A percentile compares a stretch with the other conserved stretches of the same genome.
These are phyloP conservation scores for Merluccius polli DNA, from an alignment of 2,797 vertebrate species.

Conservation along the genomic window DNA sequence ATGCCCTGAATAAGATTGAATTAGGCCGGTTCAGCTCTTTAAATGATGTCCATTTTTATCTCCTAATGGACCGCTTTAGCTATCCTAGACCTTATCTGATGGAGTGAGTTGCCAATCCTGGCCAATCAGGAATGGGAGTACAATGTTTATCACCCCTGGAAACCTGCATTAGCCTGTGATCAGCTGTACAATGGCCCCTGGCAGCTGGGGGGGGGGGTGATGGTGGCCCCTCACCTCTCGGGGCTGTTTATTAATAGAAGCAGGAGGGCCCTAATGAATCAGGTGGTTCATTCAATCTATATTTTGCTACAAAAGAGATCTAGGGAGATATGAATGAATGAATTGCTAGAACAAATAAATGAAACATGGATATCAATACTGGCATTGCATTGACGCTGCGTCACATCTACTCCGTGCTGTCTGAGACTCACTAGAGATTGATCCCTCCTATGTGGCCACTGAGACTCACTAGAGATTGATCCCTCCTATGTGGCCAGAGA, in stretches of 20 bases:
- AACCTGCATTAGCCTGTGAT: slow-evolving; percentile 50
- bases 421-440: slow-evolving; percentile 3
- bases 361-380: background rate
- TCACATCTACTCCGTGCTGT: slow-evolving; percentile 5
- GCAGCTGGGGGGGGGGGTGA: background rate
- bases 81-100: slow-evolving; percentile 50
- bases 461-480: slow-evolving; percentile 8
- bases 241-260: background rate
- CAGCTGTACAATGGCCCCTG: background rate
- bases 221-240: background rate
- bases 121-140: slow-evolving; percentile 48
- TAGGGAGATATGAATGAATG: background rate
- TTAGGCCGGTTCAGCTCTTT: slow-evolving; percentile 52
- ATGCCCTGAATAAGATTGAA: slow-evolving; percentile 53
- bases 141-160: slow-evolving; percentile 23
- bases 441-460: slow-evolving; percentile 21
- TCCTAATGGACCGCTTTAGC: slow-evolving; percentile 40
- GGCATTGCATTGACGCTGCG: slow-evolving; percentile 24
- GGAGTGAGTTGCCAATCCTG: slow-evolving; percentile 49
- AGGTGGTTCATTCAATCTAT: background rate
- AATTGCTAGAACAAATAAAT: background rate
- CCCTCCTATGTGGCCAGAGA: slow-evolving; percentile 21
- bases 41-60: slow-evolving; percentile 45
- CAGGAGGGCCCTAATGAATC: background rate
- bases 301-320: background rate